Conservation (phyloP, 2,888 invertebrate species). For the Lobophora halterata region DNA sequence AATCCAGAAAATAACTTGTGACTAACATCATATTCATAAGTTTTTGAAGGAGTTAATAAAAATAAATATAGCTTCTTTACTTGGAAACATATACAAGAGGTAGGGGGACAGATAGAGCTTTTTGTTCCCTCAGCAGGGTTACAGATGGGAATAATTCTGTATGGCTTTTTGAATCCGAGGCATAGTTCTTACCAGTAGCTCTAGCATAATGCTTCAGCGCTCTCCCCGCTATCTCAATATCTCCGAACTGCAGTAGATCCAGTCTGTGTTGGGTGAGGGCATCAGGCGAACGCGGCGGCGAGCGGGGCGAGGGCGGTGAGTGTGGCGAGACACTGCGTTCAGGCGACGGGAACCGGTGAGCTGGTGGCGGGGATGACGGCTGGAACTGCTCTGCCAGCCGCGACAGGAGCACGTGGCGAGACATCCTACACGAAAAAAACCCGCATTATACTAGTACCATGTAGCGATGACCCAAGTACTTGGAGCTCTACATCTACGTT, state of each 20-base stretch:
- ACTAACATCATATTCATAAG: too few species aligned
- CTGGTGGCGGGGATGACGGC: conserved; percentile 58
- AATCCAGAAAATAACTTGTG: too few species aligned
- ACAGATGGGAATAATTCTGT: too few species aligned
- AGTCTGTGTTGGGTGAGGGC: conserved; percentile 54
- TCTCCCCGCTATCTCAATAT: conserved; percentile 71
- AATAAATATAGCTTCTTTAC: too few species aligned
- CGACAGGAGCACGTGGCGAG: conserved; percentile 70
- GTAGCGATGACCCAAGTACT: background rate
- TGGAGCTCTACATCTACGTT: background rate
- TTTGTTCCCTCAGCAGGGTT: too few species aligned
- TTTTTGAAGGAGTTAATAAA: too few species aligned
- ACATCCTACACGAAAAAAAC: conserved; percentile 53
- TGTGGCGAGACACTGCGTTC: conserved; percentile 65
- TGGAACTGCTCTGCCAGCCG: conserved; percentile 74
- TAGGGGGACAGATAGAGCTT: too few species aligned
- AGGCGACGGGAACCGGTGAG: conserved; percentile 65
- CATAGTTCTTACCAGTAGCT: conserved; percentile 60
- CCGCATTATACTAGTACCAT: background rate
- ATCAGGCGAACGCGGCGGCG: conserved; percentile 63
- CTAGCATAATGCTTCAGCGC: conserved; percentile 74
- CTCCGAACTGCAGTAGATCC: conserved; percentile 65
- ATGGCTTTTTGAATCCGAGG: too few species aligned
- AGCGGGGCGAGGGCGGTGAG: conserved; percentile 54
- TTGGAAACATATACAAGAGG: too few species aligned